A percentile compares a stretch with the other conserved stretches of the same genome.
Conservation (phyloP, 2,113 vertebrate species). For the Albula glossodonta region DNA sequence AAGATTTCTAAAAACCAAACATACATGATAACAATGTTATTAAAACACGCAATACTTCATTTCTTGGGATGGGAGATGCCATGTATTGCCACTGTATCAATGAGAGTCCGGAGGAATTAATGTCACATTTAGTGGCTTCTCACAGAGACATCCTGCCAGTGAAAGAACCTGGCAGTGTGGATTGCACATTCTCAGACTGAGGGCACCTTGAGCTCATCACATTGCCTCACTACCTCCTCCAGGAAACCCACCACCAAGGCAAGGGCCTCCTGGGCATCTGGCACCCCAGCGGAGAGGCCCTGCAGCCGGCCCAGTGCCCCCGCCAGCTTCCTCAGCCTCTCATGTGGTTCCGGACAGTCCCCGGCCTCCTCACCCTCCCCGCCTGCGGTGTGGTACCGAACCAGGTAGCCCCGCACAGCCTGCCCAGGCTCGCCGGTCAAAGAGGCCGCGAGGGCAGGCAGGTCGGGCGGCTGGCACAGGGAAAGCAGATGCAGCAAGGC, state of each 20-base stretch:
- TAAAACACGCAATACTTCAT: not conserved
- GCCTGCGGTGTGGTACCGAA: constrained; percentile 75
- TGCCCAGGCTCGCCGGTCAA: constrained; percentile 58
- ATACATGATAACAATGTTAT: not conserved
- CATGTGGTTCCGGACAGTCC: constrained; percentile 25
- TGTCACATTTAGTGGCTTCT: not conserved
- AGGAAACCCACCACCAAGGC: constrained; percentile 66
- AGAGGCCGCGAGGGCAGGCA: constrained; percentile 61
- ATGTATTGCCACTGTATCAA: too few species aligned
- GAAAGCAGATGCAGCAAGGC: constrained; percentile 83
- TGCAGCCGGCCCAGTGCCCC: constrained; percentile 46
- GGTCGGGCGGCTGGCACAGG: constrained; percentile 72
- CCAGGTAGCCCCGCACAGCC: constrained; percentile 65
- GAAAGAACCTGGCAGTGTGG: not conserved
- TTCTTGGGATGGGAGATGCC: too few species aligned
- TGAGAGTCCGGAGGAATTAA: too few species aligned
- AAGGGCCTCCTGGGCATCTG: constrained; percentile 37
- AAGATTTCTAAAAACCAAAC: not conserved
- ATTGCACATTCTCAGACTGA: not conserved
- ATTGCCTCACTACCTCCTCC: constrained; percentile 66
- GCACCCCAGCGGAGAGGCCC: constrained; percentile 44
- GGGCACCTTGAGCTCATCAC: constrained; percentile 41
- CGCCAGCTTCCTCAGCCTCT: constrained; percentile 67
- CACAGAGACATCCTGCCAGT: not conserved
- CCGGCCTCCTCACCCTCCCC: constrained; percentile 46